Percentiles rank a stretch among this genome's conserved stretches.
Evolutionary conservation across 2,113 vertebrate genomes (phyloP).

Genomic region (Leucosticte australis): DNA sequence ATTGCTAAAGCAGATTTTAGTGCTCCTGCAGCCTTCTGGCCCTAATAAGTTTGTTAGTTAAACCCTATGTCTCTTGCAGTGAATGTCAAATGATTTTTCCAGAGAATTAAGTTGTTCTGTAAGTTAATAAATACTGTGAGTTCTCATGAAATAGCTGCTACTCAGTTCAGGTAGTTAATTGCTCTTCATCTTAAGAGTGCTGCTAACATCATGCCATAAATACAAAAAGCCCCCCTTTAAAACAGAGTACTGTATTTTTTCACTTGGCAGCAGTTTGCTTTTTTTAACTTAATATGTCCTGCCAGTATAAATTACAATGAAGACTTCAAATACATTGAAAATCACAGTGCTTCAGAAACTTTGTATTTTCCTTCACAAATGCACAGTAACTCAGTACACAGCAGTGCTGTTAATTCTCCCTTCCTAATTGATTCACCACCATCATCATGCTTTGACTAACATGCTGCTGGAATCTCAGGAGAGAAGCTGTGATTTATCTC

Average conservation of each 20-base stretch:
- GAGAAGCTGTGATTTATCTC: conserved; percentile 31
- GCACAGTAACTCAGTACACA: not conserved
- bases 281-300: not conserved
- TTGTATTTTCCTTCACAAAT: not conserved
- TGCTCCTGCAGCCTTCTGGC: not conserved
- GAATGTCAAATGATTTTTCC: not conserved
- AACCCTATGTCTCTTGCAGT: not conserved
- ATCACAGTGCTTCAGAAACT: not conserved
- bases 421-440: not conserved
- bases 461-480: not conserved
- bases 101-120: not conserved
- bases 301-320: not conserved
- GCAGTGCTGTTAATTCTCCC: not conserved
- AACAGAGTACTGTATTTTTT: not conserved
- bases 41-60: not conserved
- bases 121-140: not conserved
- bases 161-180: not conserved
- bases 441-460: not conserved
- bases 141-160: not conserved
- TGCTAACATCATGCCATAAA: not conserved
- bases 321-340: not conserved
- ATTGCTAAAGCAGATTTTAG: not conserved
- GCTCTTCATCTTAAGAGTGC: not conserved
- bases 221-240: not conserved
- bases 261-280: not conserved